Conservation (phyloP, 2,113 vertebrate genomes). For the Pedionomus torquatus region DNA sequence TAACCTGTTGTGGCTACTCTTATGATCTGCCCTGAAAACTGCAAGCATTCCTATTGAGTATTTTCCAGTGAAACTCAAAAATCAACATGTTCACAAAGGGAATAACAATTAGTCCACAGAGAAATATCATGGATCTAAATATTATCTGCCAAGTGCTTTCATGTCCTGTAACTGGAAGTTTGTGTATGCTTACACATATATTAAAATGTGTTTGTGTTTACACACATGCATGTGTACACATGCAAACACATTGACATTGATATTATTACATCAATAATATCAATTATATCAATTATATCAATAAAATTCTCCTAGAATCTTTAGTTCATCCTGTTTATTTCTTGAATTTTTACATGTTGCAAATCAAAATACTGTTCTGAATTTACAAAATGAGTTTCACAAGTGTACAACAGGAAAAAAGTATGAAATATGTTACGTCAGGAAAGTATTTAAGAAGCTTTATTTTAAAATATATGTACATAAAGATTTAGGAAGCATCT, state of each 20-base stretch:
- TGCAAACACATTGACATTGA: background rate
- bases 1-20: background rate
- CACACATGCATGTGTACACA: background rate
- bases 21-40: background rate
- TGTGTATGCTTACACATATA: background rate
- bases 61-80: background rate
- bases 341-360: constrained; percentile 10
- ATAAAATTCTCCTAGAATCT: background rate
- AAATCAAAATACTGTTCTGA: background rate
- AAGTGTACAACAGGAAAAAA: background rate
- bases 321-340: background rate
- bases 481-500: background rate
- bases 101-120: background rate
- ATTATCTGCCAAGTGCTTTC: background rate
- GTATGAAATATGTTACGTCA: background rate
- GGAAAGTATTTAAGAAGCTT: background rate
- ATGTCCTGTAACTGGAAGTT: background rate
- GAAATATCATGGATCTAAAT: background rate
- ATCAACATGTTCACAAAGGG: background rate
- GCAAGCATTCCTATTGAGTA: background rate
- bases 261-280: background rate
- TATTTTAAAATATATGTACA: background rate
- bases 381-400: background rate
- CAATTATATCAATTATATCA: too few relatives aligned
- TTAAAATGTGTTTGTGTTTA: background rate